Base-by-base conservation (phyloP, 2,888 invertebrate species). In the Fragum fragum region DNA sequence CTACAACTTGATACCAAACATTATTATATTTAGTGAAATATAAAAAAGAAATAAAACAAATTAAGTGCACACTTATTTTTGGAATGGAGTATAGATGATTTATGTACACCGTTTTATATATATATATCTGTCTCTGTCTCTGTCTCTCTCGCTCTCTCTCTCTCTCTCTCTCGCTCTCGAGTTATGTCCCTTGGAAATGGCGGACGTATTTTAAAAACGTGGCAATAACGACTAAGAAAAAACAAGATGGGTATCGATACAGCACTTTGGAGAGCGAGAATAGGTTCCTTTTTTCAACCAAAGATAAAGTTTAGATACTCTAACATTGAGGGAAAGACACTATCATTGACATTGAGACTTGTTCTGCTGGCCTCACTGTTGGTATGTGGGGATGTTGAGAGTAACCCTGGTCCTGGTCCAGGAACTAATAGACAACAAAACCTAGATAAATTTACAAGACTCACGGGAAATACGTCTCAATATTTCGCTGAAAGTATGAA, bases 331-430 rank as follows among this genome's bases (percentile, higher is more conserved):
- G 28, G 23, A 18, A 28, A 26, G 18, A 18, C 59, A 18, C 7
- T 23, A n/a, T 26, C 26, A 28, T 6, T 18, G 26, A 59, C 7
- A 26, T 59, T 59, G 59, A 59, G 59, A 26, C 59, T 59, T 5
- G 6, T 53, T 53, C 53, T 53, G 9, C 53, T 53, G 53, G 18
- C 18, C 11, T 59, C 59, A 5, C 26, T 59, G 59, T 26, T 59
- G 59, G 28, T 59, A 18, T 59, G 59, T 59, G 59, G 59, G 7
- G 59, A 59, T 26, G 28, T 59, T 11, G 59, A 59, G 59, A 28
- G 23, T 28, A 59, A 59, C 21, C 59, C 59, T 3, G 59, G 23
- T 2, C 59, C 59, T 14, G 28, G 59, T 28, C 7, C 59, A 9
- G 21, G 14, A 6, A 28, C 7, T 28, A 3, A 59, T n/a, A n/a